phyloP scores from a whole-genome alignment of 2,113 vertebrate species.

The Falcunculus frontatus region DNA sequence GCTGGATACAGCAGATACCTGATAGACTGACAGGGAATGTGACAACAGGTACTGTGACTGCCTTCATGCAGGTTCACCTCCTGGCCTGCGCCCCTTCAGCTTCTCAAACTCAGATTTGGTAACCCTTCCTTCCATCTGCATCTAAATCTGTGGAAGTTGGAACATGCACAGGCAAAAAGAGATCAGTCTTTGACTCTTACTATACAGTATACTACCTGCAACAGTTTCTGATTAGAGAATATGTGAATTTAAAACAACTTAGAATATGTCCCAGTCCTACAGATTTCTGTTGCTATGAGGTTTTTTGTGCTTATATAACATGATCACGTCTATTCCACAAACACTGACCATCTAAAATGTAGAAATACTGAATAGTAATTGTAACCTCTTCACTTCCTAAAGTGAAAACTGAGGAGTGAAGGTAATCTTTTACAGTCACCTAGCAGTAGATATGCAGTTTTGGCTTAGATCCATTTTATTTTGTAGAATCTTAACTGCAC shows the following conservation, averaged over 20 bases:
- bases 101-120: conserved; percentile 82
- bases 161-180: background rate
- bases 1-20: conserved; percentile 34
- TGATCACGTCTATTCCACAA: background rate
- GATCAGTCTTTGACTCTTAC: background rate
- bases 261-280: background rate
- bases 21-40: conserved; percentile 78
- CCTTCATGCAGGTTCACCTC: conserved; percentile 84
- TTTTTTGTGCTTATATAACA: background rate
- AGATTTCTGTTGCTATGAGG: background rate
- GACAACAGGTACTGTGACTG: conserved; percentile 81
- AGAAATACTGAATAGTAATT: background rate
- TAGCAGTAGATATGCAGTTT: background rate
- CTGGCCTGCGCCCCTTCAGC: conserved; percentile 81
- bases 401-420: background rate
- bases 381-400: background rate
- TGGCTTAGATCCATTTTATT: background rate
- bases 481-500: background rate
- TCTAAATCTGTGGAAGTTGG: conserved; percentile 46
- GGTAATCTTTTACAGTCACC: background rate
- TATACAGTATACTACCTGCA: background rate
- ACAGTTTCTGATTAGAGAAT: background rate
- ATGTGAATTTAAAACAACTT: background rate
- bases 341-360: background rate
- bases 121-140: conserved; percentile 79